Percentiles rank a stretch among this genome's conserved stretches.
phyloP scores from a whole-genome alignment of 37 sponge, comb jelly and placozoan genomes.

The Chondrosia reniformis region DNA sequence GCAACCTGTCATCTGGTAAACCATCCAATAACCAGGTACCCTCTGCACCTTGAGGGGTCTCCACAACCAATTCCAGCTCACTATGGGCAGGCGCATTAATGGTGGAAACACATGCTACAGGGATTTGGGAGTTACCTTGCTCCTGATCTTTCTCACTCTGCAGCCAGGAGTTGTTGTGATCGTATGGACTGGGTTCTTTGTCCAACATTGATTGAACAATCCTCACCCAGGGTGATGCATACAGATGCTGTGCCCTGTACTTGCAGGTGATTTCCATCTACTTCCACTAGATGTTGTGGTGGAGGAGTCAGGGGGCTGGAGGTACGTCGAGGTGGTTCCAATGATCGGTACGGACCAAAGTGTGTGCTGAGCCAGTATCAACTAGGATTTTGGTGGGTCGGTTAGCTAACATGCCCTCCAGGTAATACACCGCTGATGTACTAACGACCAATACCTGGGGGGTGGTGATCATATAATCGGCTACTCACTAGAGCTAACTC shows the following conservation, averaged over 20 bases:
- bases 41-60: too few relatives aligned
- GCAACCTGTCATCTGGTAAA: too few relatives aligned
- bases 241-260: background rate
- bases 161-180: background rate
- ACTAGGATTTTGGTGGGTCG: background rate
- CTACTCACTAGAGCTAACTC: too few relatives aligned
- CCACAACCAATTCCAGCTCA: too few relatives aligned
- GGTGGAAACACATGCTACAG: too few relatives aligned
- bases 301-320: background rate
- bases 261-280: background rate
- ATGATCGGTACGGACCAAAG: background rate
- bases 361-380: slow-evolving; percentile 13
- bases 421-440: background rate
- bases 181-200: too few relatives aligned
- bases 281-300: background rate
- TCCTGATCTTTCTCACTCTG: too few relatives aligned
- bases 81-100: too few relatives aligned
- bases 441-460: background rate
- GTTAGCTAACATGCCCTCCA: background rate
- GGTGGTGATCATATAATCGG: background rate
- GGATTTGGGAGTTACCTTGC: too few relatives aligned
- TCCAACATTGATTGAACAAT: too few relatives aligned
- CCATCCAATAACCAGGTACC: too few relatives aligned
- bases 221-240: too few relatives aligned
- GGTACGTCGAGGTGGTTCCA: background rate